Conservation (phyloP, 2,797 vertebrate species). For the Centropyge bicolor region DNA sequence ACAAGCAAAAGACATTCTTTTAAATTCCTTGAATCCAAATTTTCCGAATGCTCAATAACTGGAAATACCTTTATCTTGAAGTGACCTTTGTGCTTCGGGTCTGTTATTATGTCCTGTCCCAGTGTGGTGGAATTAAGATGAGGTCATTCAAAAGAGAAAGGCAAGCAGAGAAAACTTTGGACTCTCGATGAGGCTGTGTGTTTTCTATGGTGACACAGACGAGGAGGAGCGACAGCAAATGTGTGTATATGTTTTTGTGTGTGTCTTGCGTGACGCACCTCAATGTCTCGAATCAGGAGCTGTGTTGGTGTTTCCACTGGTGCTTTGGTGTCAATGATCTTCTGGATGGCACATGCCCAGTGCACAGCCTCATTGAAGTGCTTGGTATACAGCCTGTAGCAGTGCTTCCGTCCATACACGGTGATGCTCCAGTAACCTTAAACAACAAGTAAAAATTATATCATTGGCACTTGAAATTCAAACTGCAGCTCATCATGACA, state of each 20-base stretch:
- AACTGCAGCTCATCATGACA: slow-evolving; percentile 11
- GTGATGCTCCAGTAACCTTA: slow-evolving; percentile 95
- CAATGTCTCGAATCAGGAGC: slow-evolving; percentile 94
- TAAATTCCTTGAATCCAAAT: slow-evolving; percentile 6
- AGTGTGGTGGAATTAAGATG: slow-evolving; percentile 41
- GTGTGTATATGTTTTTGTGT: slow-evolving; percentile 21
- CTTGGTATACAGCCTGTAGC: slow-evolving; percentile 92
- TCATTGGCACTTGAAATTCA: background rate
- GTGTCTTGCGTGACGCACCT: slow-evolving; percentile 82
- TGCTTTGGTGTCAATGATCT: slow-evolving; percentile 94
- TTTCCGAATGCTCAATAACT: slow-evolving; percentile 16
- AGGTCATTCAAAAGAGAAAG: slow-evolving; percentile 59
- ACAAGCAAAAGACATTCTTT: slow-evolving; percentile 13
- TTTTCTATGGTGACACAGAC: slow-evolving; percentile 62
- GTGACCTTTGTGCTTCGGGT: slow-evolving; percentile 9
- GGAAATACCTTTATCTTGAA: slow-evolving; percentile 35
- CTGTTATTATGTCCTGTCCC: slow-evolving; percentile 33
- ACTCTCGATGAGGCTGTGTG: slow-evolving; percentile 57
- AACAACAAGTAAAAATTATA: slow-evolving; percentile 9
- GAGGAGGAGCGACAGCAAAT: background rate
- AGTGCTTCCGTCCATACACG: slow-evolving; percentile 94
- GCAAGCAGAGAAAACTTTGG: slow-evolving; percentile 70
- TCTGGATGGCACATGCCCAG: slow-evolving; percentile 94
- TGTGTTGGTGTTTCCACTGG: slow-evolving; percentile 95
- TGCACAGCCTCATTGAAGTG: slow-evolving; percentile 94